Conservation (phyloP, 2,888 invertebrate genomes). For the Macrosiphum euphorbiae region DNA sequence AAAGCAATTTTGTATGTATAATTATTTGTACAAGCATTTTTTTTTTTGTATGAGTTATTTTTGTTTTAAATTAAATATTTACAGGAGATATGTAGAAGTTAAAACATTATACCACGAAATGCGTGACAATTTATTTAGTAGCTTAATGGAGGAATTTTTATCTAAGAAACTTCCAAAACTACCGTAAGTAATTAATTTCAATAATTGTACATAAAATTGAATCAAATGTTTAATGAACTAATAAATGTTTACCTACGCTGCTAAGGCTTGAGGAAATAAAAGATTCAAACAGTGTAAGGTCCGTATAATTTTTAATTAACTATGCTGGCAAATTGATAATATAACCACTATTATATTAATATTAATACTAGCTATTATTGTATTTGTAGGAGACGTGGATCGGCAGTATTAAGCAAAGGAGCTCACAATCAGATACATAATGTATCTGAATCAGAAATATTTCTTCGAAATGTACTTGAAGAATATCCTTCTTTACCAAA, state of each 20-base stretch:
- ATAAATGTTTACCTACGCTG: not conserved
- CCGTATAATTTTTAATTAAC: not conserved
- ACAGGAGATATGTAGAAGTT: slow-evolving; percentile 20
- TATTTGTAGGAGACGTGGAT: slow-evolving; percentile 22
- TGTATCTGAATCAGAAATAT: slow-evolving; percentile 45
- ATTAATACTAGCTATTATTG: not conserved
- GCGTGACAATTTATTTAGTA: slow-evolving; percentile 33
- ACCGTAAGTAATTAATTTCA: slow-evolving; percentile 12
- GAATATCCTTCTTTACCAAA: slow-evolving; percentile 41
- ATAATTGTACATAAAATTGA: not conserved
- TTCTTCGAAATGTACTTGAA: slow-evolving; percentile 54
- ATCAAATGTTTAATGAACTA: not conserved
- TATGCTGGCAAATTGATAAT: no score
- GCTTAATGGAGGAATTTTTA: not conserved
- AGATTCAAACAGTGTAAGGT: slow-evolving; percentile 24
- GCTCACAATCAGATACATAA: not conserved
- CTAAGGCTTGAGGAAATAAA: slow-evolving; percentile 32
- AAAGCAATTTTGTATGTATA: slow-evolving; percentile 47
- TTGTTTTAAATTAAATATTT: not conserved
- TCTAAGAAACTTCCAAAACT: slow-evolving; percentile 38
- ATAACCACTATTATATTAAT: not conserved
- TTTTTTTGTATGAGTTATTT: not conserved
- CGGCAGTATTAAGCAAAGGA: not conserved
- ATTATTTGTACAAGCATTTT: not conserved
- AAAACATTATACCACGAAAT: slow-evolving; percentile 51